Evolutionary conservation across 2,888 invertebrate genomes (phyloP).

Genomic region (Drosophila siamana): DNA sequence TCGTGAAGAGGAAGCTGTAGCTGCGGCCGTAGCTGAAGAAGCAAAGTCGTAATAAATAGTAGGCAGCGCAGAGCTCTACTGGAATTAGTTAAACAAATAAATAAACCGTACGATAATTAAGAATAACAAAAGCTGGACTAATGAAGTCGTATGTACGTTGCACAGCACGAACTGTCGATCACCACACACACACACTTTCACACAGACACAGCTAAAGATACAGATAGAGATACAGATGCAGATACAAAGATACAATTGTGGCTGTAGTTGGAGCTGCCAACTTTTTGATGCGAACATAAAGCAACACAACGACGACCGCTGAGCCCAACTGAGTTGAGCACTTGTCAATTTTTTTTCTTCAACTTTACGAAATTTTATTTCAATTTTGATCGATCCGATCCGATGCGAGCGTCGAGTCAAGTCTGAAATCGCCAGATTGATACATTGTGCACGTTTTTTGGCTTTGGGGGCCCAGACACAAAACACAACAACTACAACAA

Average conservation of each 20-base stretch:
- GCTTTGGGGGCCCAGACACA: slow-evolving; percentile 50
- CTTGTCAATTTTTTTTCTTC: slow-evolving; percentile 79
- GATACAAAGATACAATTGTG: slow-evolving; percentile 22
- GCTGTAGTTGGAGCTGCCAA: slow-evolving; percentile 5
- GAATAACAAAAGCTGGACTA: slow-evolving; percentile 77
- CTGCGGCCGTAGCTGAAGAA: too few species aligned
- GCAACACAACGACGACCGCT: slow-evolving; percentile 65
- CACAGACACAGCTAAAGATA: not conserved
- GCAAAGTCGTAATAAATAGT: not conserved
- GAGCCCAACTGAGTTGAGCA: slow-evolving; percentile 55
- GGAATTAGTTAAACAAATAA: slow-evolving; percentile 80
- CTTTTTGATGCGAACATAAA: slow-evolving; percentile 24
- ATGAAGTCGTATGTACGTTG: slow-evolving; percentile 66
- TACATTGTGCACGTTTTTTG: slow-evolving; percentile 83
- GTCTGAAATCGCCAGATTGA: slow-evolving; percentile 79
- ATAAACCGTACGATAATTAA: slow-evolving; percentile 72
- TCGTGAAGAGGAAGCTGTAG: not conserved
- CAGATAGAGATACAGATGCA: slow-evolving; percentile 19
- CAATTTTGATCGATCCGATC: slow-evolving; percentile 74
- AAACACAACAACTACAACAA: slow-evolving; percentile 15
- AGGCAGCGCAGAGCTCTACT: slow-evolving; percentile 19
- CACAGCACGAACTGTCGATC: slow-evolving; percentile 67
- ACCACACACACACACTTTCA: slow-evolving; percentile 34
- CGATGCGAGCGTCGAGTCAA: not conserved
- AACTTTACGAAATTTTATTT: slow-evolving; percentile 79